Evolutionary conservation across 2,113 vertebrate species (phyloP).

Genomic region (Nothoprocta perdicaria): DNA sequence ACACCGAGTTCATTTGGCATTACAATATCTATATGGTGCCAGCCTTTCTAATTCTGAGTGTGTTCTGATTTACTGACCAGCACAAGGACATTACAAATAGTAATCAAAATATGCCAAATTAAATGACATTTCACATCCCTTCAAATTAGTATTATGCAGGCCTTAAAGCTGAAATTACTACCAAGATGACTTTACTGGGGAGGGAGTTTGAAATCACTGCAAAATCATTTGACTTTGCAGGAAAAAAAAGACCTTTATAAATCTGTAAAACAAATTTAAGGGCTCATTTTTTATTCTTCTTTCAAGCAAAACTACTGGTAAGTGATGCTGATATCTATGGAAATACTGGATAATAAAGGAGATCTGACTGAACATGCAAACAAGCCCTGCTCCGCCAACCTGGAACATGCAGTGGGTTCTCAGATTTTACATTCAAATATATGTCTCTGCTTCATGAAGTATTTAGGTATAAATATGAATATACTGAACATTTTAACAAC

Average conservation of each 20-base stretch:
- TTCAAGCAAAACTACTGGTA: slow-evolving; percentile 5
- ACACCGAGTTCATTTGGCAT: not conserved
- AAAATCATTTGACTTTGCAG: not conserved
- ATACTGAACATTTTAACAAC: not conserved
- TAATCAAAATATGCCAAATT: not conserved
- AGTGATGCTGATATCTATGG: not conserved
- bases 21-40: not conserved
- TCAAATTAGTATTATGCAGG: not conserved
- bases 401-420: not conserved
- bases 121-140: not conserved
- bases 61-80: not conserved
- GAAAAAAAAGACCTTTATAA: not conserved
- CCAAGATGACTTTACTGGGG: not conserved
- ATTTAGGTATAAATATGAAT: slow-evolving; percentile 11
- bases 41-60: not conserved
- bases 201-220: not conserved
- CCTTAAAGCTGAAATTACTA: not conserved
- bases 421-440: slow-evolving; percentile 12
- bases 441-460: not conserved
- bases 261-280: not conserved
- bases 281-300: not conserved
- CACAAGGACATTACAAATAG: not conserved
- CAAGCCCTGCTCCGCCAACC: not conserved
- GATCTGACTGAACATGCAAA: not conserved
- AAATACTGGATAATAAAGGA: not conserved